Evolutionary conservation across 1,140 invertebrate genomes (phyloP).

Genomic region (Temnothorax curvispinosus): DNA sequence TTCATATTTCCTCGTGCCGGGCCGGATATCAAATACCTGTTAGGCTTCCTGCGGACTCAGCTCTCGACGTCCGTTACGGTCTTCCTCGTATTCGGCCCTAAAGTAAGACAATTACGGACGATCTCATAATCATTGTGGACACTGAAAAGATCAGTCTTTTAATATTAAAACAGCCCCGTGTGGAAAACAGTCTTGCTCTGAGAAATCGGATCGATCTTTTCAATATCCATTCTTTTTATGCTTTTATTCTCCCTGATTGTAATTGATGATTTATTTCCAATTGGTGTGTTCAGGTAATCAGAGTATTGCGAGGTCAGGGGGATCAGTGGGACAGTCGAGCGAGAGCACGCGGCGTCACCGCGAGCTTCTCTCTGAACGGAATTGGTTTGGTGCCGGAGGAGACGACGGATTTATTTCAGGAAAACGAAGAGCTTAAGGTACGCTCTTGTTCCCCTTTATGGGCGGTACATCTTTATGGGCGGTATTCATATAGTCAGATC

Average conservation of each 20-base stretch:
- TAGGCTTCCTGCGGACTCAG: constrained; percentile 95
- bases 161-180: neutral
- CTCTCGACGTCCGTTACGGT: constrained; percentile 94
- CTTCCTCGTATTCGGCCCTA: constrained; percentile 94
- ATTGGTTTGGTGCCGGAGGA: constrained; percentile 93
- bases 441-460: neutral
- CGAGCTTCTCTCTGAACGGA: constrained; percentile 94
- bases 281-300: constrained; percentile 87
- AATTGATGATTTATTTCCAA: neutral
- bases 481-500: no score
- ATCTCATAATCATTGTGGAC: neutral
- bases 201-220: neutral
- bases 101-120: constrained; percentile 86
- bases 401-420: constrained; percentile 93
- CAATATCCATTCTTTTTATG: neutral
- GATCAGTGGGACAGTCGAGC: constrained; percentile 95
- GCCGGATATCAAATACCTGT: constrained; percentile 95
- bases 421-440: constrained; percentile 96
- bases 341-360: constrained; percentile 91
- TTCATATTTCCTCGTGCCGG: constrained; percentile 94
- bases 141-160: neutral
- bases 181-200: neutral
- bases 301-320: constrained; percentile 93
- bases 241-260: neutral
- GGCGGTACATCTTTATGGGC: neutral